Percentiles rank a stretch among this genome's conserved stretches.
Evolutionary conservation across 2,797 vertebrate genomes (phyloP).

Genomic region (Urosaurus nigricauda): DNA sequence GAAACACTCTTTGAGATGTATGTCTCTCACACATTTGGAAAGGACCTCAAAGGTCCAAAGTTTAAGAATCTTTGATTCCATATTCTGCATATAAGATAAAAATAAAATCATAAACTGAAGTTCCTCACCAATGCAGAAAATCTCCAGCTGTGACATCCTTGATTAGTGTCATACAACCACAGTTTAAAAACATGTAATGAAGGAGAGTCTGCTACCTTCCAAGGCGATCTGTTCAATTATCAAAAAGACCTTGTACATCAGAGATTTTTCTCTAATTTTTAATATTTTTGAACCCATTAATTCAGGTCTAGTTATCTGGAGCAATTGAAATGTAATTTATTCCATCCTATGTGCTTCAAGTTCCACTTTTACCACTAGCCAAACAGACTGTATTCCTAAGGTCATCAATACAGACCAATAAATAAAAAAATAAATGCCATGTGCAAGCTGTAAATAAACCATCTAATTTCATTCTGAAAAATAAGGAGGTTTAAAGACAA

Average conservation of each 20-base stretch:
- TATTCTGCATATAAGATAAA: too few relatives aligned
- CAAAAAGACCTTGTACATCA: background rate
- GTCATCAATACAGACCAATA: conserved; percentile 16
- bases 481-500: conserved; percentile 10
- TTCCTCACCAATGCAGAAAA: background rate
- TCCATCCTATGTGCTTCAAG: background rate
- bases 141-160: background rate
- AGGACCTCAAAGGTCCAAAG: background rate
- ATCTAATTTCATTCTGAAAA: too few relatives aligned
- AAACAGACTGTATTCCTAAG: background rate
- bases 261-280: background rate
- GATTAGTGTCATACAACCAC: background rate
- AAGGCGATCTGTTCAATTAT: background rate
- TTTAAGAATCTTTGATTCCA: background rate
- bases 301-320: background rate
- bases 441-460: too few relatives aligned
- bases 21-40: background rate
- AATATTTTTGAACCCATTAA: background rate
- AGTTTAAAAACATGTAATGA: background rate
- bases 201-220: background rate
- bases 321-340: background rate
- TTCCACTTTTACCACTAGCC: background rate
- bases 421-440: background rate
- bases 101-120: too few relatives aligned
- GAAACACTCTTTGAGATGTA: background rate